phyloP scores from a whole-genome alignment of 2,797 vertebrate genomes.

The Enteromius argenteus region DNA sequence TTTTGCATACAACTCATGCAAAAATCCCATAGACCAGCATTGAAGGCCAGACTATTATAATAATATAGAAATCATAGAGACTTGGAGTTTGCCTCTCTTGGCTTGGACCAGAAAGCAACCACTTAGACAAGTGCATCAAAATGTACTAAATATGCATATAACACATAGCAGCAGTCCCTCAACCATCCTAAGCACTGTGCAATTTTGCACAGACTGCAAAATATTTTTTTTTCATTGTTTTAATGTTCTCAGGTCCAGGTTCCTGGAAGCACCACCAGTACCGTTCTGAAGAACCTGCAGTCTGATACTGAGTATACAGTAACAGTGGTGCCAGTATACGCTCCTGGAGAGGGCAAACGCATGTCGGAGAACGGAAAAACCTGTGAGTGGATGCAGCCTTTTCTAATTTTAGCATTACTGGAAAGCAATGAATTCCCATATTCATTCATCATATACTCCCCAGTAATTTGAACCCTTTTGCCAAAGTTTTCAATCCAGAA shows the following conservation, averaged over 20 bases:
- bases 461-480: not conserved
- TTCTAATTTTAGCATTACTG: not conserved
- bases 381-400: slow-evolving; percentile 80
- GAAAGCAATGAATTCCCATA: not conserved
- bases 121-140: not conserved
- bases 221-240: not conserved
- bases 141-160: not conserved
- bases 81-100: not conserved
- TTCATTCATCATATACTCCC: not conserved
- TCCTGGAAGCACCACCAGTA: slow-evolving; percentile 88
- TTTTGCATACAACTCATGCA: not conserved
- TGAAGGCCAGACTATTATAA: not conserved
- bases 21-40: not conserved
- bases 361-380: slow-evolving; percentile 91
- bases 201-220: not conserved
- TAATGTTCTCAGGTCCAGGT: slow-evolving; percentile 77
- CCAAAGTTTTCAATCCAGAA: not conserved
- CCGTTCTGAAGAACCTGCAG: slow-evolving; percentile 87
- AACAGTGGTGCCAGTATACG: slow-evolving; percentile 88
- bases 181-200: not conserved
- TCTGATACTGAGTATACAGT: slow-evolving; percentile 90
- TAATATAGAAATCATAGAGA: not conserved
- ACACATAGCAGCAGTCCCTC: not conserved
- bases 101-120: not conserved
- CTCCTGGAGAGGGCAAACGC: slow-evolving; percentile 89